A percentile compares a stretch with the other conserved stretches of the same genome.
phyloP scores from a whole-genome alignment of 2,888 invertebrate species.

The Schrankia costaestrigalis region DNA sequence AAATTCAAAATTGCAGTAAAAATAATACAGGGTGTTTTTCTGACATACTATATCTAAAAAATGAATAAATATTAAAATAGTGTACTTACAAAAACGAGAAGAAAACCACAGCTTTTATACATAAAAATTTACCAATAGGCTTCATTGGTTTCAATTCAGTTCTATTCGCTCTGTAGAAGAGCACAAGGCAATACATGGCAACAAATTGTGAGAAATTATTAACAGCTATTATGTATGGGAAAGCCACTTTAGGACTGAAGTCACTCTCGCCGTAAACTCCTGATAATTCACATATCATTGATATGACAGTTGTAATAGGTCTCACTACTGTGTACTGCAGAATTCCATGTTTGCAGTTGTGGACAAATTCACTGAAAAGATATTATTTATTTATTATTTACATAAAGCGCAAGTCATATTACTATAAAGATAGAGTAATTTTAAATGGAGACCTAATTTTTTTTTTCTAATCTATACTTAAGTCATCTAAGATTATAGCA shows the following conservation, averaged over 20 bases:
- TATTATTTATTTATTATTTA: too few relatives aligned
- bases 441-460: too few relatives aligned
- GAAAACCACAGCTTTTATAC: slow-evolving; percentile 98
- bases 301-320: slow-evolving; percentile 93
- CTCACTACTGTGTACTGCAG: slow-evolving; percentile 96
- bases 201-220: slow-evolving; percentile 97
- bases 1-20: too few relatives aligned
- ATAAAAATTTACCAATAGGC: slow-evolving; percentile 96
- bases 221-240: slow-evolving; percentile 92
- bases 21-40: too few relatives aligned
- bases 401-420: too few relatives aligned
- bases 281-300: slow-evolving; percentile 92
- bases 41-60: too few relatives aligned
- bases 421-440: too few relatives aligned
- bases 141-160: slow-evolving; percentile 94
- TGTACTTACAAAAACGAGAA: slow-evolving; percentile 97
- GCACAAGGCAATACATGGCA: slow-evolving; percentile 97
- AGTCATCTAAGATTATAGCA: too few relatives aligned
- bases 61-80: too few relatives aligned
- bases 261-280: slow-evolving; percentile 95
- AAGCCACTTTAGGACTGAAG: slow-evolving; percentile 91
- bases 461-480: too few relatives aligned
- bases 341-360: slow-evolving; percentile 97
- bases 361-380: slow-evolving; percentile 89
- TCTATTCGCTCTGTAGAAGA: slow-evolving; percentile 95